Percentiles rank a stretch among this genome's conserved stretches.
Conservation (phyloP, 2,113 vertebrate species). For the Ptilorrhoa leucosticta region DNA sequence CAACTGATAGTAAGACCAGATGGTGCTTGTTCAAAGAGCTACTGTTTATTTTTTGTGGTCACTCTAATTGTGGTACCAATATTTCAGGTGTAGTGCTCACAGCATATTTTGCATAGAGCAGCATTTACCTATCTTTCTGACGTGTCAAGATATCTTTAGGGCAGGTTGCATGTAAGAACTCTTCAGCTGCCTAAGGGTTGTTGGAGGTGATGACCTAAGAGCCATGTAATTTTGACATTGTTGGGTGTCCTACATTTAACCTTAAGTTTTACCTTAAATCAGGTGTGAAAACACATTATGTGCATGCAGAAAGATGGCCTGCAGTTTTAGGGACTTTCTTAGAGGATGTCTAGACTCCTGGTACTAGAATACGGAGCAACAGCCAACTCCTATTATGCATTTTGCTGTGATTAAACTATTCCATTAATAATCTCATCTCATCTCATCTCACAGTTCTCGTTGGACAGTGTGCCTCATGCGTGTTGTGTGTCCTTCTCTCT, state of each 20-base stretch:
- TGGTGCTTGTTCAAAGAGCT: neutral
- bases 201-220: neutral
- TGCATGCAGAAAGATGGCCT: neutral
- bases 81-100: neutral
- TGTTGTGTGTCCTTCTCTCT: neutral
- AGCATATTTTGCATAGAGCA: neutral
- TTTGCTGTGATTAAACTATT: neutral
- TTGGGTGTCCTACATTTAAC: neutral
- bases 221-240: neutral
- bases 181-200: neutral
- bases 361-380: neutral
- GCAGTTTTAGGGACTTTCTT: neutral
- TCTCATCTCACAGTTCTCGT: neutral
- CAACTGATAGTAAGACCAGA: neutral
- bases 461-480: neutral
- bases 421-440: neutral
- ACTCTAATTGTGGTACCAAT: neutral
- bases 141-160: neutral
- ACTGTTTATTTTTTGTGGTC: neutral
- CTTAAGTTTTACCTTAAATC: neutral
- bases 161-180: neutral
- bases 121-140: neutral
- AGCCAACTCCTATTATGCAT: neutral
- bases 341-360: neutral
- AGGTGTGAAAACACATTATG: neutral